A percentile compares a stretch with the other conserved stretches of the same genome.
Conservation (phyloP, 2,797 vertebrate species). For the Ceyx erithaca region DNA sequence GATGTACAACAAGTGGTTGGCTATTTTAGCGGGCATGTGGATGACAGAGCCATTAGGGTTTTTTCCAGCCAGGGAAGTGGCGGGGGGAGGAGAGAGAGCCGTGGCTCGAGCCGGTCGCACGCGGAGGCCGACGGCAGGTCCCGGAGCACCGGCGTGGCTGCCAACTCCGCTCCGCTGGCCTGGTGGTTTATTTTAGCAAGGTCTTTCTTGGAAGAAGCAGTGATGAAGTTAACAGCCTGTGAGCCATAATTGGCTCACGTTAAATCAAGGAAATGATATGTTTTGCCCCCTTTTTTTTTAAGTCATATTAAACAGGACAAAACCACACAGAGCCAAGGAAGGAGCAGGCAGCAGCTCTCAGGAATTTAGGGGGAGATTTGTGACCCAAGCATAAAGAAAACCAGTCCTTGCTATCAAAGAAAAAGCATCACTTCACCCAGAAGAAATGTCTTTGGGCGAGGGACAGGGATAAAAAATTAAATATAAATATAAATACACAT, state of each 20-base stretch:
- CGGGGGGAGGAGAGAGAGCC: background rate
- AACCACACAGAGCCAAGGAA: background rate
- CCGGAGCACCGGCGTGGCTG: background rate
- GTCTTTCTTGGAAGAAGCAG: constrained; percentile 60
- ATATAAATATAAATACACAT: background rate
- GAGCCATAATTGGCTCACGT: constrained; percentile 61
- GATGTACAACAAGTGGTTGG: constrained; percentile 68
- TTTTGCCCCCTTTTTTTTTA: background rate
- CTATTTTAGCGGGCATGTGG: constrained; percentile 57
- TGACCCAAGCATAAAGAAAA: background rate
- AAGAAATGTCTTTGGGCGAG: background rate
- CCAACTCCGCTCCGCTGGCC: background rate
- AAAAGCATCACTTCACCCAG: background rate
- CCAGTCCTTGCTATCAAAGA: background rate
- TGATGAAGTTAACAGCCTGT: constrained; percentile 76
- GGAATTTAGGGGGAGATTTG: constrained; percentile 13
- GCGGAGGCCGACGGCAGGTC: background rate
- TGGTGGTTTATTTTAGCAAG: constrained; percentile 64
- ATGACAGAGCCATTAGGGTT: background rate
- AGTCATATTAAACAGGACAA: constrained; percentile 29
- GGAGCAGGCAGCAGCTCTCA: constrained; percentile 53
- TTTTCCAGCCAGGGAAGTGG: background rate
- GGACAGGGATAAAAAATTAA: background rate
- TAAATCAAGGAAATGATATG: constrained; percentile 67
- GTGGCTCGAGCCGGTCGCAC: background rate